Conservation (phyloP, 2,113 vertebrate genomes). For the Carassius carassius region DNA sequence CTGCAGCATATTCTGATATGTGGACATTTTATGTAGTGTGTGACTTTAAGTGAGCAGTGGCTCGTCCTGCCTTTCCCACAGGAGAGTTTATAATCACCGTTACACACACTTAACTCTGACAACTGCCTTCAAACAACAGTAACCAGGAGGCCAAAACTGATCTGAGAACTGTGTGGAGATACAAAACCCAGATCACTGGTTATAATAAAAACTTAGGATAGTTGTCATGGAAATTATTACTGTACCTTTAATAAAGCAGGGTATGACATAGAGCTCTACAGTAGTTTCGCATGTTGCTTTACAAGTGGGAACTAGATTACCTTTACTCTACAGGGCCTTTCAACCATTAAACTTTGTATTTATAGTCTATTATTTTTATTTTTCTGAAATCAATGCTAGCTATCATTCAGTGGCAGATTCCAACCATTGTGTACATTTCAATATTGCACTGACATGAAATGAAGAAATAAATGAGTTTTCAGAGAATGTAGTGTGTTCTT, state of each 20-base stretch:
- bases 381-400: conserved; percentile 36
- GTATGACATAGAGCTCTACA: conserved; percentile 3
- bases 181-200: conserved; percentile 26
- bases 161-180: neutral
- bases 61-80: conserved; percentile 36
- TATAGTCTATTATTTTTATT: conserved; percentile 33
- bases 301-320: conserved; percentile 34
- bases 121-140: conserved; percentile 33
- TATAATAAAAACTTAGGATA: neutral
- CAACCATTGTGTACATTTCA: conserved; percentile 58
- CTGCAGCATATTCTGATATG: conserved; percentile 10
- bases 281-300: conserved; percentile 39
- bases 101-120: conserved; percentile 37
- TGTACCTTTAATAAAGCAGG: conserved; percentile 31
- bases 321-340: conserved; percentile 33
- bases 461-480: conserved; percentile 37
- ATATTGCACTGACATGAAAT: conserved; percentile 46
- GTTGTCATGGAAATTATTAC: conserved; percentile 34
- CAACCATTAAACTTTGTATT: conserved; percentile 22
- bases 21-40: conserved; percentile 15
- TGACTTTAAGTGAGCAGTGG: conserved; percentile 24
- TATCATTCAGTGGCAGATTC: conserved; percentile 47
- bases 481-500: conserved; percentile 31
- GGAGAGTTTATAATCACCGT: conserved; percentile 19
- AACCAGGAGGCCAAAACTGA: conserved; percentile 26